Conservation (phyloP, 2,113 vertebrate species). For the Chaetodon trifascialis region DNA sequence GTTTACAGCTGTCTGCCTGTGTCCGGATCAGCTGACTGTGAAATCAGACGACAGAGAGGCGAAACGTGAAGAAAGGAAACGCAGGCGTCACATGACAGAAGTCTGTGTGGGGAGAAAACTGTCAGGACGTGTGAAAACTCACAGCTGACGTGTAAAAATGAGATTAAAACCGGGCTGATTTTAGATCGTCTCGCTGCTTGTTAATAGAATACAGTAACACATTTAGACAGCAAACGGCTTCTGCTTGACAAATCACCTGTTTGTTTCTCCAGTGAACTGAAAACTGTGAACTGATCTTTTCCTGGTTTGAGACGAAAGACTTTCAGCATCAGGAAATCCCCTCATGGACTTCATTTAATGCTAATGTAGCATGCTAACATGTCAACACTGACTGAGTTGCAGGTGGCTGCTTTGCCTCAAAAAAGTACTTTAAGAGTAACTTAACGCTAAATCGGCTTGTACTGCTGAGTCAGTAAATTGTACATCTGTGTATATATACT, state of each 20-base stretch:
- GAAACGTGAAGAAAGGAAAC: too few species aligned
- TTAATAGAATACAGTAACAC: too few species aligned
- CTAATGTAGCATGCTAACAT: neutral
- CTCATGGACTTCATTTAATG: neutral
- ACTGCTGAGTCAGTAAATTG: neutral
- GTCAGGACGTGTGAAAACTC: slow-evolving; percentile 24
- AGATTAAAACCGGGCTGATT: slow-evolving; percentile 13
- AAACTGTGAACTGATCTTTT: neutral
- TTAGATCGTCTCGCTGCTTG: slow-evolving; percentile 15
- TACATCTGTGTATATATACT: neutral
- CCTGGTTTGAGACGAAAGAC: neutral
- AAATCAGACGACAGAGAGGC: neutral
- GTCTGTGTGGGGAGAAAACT: neutral
- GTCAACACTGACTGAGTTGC: neutral
- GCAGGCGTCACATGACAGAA: neutral
- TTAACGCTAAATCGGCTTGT: neutral
- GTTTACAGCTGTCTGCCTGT: neutral
- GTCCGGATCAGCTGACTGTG: neutral
- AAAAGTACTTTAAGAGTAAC: neutral
- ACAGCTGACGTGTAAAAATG: slow-evolving; percentile 15
- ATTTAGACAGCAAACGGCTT: neutral
- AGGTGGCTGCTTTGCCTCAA: neutral
- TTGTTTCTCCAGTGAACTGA: neutral
- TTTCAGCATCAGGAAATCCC: neutral
- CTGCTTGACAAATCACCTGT: neutral